phyloP scores from a whole-genome alignment of 1,140 invertebrate species.

The Homarus americanus region DNA sequence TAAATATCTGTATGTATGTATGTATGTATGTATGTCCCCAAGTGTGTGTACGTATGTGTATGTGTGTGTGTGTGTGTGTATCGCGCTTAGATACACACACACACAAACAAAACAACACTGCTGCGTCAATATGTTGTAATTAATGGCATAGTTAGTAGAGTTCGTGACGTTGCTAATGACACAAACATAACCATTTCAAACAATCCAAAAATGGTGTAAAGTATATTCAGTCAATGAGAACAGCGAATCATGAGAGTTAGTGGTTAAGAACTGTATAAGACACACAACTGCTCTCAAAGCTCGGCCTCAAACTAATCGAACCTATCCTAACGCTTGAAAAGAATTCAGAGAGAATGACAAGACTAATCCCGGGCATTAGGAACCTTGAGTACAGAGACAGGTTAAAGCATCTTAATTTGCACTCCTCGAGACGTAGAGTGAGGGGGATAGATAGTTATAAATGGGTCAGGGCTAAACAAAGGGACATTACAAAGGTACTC shows the following conservation, averaged over 20 bases:
- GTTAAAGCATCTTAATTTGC: too few relatives aligned
- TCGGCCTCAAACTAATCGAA: too few relatives aligned
- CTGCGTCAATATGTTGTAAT: conserved; percentile 2
- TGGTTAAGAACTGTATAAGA: background rate
- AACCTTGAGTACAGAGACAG: too few relatives aligned
- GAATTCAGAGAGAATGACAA: too few relatives aligned
- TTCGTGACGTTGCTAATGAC: background rate
- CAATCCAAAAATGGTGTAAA: background rate
- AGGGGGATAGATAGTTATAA: background rate
- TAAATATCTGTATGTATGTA: too few relatives aligned
- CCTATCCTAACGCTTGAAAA: too few relatives aligned
- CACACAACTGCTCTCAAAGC: too few relatives aligned
- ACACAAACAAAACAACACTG: background rate
- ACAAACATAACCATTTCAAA: background rate
- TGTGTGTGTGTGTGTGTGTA: background rate
- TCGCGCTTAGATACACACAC: background rate
- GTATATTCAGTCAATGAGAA: background rate
- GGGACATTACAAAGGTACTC: too few relatives aligned
- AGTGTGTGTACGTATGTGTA: background rate
- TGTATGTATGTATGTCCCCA: too few relatives aligned
- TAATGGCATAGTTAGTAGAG: background rate
- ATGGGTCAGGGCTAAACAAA: too few relatives aligned
- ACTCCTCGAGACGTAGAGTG: too few relatives aligned
- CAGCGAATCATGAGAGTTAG: background rate
- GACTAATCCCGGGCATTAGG: too few relatives aligned